phyloP scores from a whole-genome alignment of 2,888 invertebrate species.

The Thecocarcelia acutangulata region DNA sequence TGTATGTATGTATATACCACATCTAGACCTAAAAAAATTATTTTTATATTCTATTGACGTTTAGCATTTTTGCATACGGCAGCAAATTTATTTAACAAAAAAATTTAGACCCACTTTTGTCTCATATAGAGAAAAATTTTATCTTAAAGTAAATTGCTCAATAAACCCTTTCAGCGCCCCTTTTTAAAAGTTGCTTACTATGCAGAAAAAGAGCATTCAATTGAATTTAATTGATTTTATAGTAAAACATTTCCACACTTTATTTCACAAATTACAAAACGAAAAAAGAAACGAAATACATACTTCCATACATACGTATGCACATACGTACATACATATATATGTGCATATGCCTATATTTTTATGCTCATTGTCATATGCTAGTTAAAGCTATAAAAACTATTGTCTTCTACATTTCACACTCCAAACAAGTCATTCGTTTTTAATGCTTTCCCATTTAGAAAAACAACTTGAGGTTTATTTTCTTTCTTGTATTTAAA shows the following conservation, averaged over 20 bases:
- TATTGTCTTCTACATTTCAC: conserved; percentile 25
- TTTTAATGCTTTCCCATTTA: conserved; percentile 19
- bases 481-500: conserved; percentile 54
- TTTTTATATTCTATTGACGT: too few relatives aligned
- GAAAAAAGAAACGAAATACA: neutral
- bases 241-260: conserved; percentile 63
- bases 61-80: too few relatives aligned
- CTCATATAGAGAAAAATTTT: neutral
- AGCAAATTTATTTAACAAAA: neutral
- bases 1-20: too few relatives aligned
- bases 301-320: too few relatives aligned
- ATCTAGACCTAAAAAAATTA: too few relatives aligned
- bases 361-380: neutral
- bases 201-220: conserved; percentile 59
- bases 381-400: neutral
- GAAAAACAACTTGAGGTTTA: conserved; percentile 47
- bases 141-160: neutral
- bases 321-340: too few relatives aligned
- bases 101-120: neutral
- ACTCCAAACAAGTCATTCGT: neutral
- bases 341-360: too few relatives aligned
- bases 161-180: neutral
- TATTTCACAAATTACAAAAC: conserved; percentile 1
- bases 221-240: conserved; percentile 66
- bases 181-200: neutral